Evolutionary conservation across 2,888 invertebrate genomes (phyloP), one percentile per base, ranked within the genome.

Genomic region (Scrobipalpa costella): DNA sequence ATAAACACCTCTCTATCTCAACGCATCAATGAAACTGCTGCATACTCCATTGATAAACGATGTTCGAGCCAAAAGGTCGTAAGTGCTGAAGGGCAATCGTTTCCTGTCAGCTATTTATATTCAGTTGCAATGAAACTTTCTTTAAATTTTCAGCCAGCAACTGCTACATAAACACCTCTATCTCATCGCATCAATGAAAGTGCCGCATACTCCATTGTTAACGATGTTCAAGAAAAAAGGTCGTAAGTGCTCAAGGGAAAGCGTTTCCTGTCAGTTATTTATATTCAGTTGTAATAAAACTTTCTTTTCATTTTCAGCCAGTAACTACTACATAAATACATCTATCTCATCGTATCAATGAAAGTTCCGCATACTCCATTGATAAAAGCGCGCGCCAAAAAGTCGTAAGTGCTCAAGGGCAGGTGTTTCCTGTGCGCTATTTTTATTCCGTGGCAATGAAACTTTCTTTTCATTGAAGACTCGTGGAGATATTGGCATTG

Each of bases 71-170:
- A 49, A 19, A 49, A 49, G 19, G 19, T 8, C 49, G 19, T 17
- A 49, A 19, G 49, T 19, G 19, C 19, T 38, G 3, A 38, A 38
- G 38, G 38, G 38, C 38, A 38, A 11, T n/a, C 11, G 38, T 38
- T 38, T 38, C 13, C 8, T 13, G 38, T 11, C 7, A 7, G 34
- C 55, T 55, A 55, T 55, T 34, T 34, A 55, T 55, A 55, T n/a
- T 15, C 13, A 11, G 27, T 17, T 1, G 55, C 55, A 55, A 55
- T 55, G 55, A 55, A 55, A 55, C 55, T 55, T 17, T 55, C 34
- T 55, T 34, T 8, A 34, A 7, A 34, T 8, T n/a, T 27, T 27
- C 27, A 27, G 27, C 5, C 27, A 27, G 27, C 5, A 27, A 27
- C 27, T 27, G 27, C 27, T 27, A 27, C 27, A 27, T 27, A 27